Conservation (phyloP, 2,113 vertebrate genomes). For the Nicator chloris region DNA sequence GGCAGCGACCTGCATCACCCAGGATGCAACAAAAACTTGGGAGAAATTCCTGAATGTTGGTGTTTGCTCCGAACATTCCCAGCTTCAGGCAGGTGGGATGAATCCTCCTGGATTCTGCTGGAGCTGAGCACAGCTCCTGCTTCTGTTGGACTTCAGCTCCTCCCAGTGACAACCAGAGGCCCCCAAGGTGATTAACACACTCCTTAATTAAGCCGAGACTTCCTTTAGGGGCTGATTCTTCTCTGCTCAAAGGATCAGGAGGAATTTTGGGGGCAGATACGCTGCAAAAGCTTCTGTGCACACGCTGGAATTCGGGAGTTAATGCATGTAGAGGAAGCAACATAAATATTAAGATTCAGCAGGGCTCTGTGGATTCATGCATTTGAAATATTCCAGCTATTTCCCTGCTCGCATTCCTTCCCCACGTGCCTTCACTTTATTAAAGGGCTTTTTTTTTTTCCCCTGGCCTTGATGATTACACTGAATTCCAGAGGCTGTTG, state of each 20-base stretch:
- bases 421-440: neutral
- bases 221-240: neutral
- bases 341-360: neutral
- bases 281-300: neutral
- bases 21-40: neutral
- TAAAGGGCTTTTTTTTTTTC: neutral
- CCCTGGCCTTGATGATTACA: neutral
- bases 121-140: neutral
- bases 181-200: neutral
- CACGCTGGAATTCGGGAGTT: neutral
- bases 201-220: neutral
- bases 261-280: neutral
- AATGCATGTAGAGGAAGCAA: neutral
- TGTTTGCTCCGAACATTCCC: neutral
- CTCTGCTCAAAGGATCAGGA: neutral
- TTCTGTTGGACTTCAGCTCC: neutral
- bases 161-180: neutral
- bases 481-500: neutral
- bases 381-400: slow-evolving; percentile 57
- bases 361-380: neutral
- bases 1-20: neutral
- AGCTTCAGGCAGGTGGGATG: neutral
- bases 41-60: neutral
- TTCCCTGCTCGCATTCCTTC: slow-evolving; percentile 50
- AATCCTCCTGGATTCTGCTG: neutral